A percentile compares a stretch with the other conserved stretches of the same genome.
These are phyloP conservation scores for Erebia epiphron DNA, from an alignment of 2,888 invertebrate species.

Conservation along the genomic window DNA sequence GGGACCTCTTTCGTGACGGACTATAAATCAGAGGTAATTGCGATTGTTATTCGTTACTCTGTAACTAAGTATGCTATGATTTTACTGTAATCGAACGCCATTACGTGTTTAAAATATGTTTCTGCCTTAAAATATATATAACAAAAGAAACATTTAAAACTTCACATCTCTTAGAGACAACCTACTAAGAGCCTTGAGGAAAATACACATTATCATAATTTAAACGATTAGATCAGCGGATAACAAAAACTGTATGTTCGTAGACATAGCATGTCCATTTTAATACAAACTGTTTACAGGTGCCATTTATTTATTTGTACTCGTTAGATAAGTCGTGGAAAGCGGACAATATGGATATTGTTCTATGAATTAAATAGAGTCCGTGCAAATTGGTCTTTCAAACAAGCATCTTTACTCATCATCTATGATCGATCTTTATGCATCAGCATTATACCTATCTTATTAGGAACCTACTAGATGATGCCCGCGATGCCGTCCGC, in stretches of 20 bases:
- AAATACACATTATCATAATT: slow-evolving; percentile 40
- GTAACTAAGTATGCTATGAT: too few relatives aligned
- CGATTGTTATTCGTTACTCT: too few relatives aligned
- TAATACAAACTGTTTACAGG: slow-evolving; percentile 39
- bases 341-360: slow-evolving; percentile 22
- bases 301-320: slow-evolving; percentile 27
- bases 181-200: slow-evolving; percentile 27
- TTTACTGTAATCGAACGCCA: too few relatives aligned
- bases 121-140: neutral
- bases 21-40: too few relatives aligned
- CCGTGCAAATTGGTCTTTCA: too few relatives aligned
- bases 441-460: too few relatives aligned
- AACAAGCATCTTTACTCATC: too few relatives aligned
- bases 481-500: too few relatives aligned
- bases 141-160: slow-evolving; percentile 20
- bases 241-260: slow-evolving; percentile 35
- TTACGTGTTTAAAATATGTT: neutral
- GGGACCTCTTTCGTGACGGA: too few relatives aligned
- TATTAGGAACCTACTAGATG: too few relatives aligned
- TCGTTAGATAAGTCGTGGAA: slow-evolving; percentile 28
- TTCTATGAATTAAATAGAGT: neutral
- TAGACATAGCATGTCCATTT: slow-evolving; percentile 38
- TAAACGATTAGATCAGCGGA: slow-evolving; percentile 45
- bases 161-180: slow-evolving; percentile 41
- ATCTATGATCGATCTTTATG: too few relatives aligned